phyloP scores from a whole-genome alignment of 2,797 vertebrate genomes.

The Xyrichtys novacula region DNA sequence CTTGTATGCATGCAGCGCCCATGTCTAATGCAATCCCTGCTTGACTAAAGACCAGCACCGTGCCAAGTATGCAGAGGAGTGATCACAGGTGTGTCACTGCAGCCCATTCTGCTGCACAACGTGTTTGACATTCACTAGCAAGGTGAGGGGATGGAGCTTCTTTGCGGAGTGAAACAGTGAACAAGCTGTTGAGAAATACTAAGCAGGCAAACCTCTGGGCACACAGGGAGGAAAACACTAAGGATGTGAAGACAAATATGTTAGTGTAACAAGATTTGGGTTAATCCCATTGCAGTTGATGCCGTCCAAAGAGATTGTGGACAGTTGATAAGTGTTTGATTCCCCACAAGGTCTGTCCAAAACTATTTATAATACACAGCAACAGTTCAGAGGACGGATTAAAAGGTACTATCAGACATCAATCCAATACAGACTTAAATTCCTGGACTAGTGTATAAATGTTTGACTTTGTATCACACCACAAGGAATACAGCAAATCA shows the following conservation, averaged over 20 bases:
- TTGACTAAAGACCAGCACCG: conserved; percentile 54
- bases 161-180: conserved; percentile 23
- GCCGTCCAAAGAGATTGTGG: not conserved
- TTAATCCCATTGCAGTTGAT: conserved; percentile 1
- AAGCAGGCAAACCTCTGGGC: conserved; percentile 1
- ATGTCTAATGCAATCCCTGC: conserved; percentile 63
- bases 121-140: conserved; percentile 52
- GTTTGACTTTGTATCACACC: not conserved
- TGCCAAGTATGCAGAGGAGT: conserved; percentile 50
- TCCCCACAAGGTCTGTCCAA: not conserved
- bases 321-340: not conserved
- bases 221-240: not conserved
- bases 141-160: conserved; percentile 49
- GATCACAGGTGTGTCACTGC: conserved; percentile 68
- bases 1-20: conserved; percentile 55
- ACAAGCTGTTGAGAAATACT: conserved; percentile 18
- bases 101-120: conserved; percentile 44
- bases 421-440: not conserved
- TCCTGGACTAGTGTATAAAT: not conserved
- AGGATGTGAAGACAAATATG: conserved; percentile 3
- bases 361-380: not conserved
- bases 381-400: not conserved
- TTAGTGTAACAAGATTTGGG: not conserved
- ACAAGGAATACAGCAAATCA: not conserved
- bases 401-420: not conserved